phyloP scores from a whole-genome alignment of 1,140 invertebrate species.

The Tribolium madens region DNA sequence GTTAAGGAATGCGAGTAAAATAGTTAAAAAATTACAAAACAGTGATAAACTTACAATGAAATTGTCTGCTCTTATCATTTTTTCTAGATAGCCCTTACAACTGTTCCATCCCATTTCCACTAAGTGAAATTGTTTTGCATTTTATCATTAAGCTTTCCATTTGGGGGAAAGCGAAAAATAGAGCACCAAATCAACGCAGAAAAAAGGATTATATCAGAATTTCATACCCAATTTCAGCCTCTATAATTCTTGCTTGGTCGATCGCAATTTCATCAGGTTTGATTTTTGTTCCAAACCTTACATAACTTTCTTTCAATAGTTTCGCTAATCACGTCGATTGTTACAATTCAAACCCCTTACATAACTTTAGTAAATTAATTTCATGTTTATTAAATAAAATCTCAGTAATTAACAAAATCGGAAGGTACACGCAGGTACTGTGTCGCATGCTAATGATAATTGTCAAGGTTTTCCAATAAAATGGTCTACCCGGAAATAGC shows the following conservation, averaged over 20 bases:
- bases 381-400: neutral
- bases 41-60: no score
- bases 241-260: neutral
- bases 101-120: neutral
- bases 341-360: neutral
- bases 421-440: constrained; percentile 20
- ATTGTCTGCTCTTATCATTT: no score
- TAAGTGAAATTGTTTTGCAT: neutral
- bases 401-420: neutral
- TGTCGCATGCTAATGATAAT: constrained; percentile 27
- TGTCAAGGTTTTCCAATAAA: constrained; percentile 39
- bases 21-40: neutral
- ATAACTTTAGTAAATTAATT: neutral
- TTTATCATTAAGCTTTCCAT: neutral
- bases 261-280: neutral
- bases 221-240: neutral
- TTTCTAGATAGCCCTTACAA: neutral
- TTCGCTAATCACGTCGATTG: neutral
- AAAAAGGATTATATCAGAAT: neutral
- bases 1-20: neutral
- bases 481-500: constrained; percentile 39
- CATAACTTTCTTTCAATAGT: neutral
- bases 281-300: neutral
- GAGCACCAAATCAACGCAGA: neutral
- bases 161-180: neutral